phyloP scores from a whole-genome alignment of 2,797 vertebrate genomes.

The Zalophus californianus region DNA sequence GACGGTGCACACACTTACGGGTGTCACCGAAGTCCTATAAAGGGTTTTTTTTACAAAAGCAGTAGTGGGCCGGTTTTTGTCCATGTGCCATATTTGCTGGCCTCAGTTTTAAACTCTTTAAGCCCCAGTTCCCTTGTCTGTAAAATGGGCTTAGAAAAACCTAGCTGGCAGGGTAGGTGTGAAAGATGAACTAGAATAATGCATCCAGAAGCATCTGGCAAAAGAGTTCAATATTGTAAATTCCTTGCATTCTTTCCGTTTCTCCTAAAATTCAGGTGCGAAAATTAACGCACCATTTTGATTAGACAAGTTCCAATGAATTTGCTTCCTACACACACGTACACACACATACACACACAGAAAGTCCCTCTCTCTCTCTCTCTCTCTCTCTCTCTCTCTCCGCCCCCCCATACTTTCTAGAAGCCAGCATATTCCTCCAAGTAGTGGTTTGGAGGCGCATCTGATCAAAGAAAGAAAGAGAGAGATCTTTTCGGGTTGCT shows the following conservation, averaged over 20 bases:
- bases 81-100: not conserved
- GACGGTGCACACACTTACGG: not conserved
- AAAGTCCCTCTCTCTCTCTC: not conserved
- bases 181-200: not conserved
- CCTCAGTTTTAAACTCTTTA: not conserved
- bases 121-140: not conserved
- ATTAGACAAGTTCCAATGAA: not conserved
- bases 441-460: not conserved
- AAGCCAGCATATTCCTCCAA: not conserved
- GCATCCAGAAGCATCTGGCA: not conserved
- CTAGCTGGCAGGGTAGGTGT: not conserved
- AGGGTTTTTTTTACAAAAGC: not conserved
- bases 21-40: not conserved
- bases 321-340: not conserved
- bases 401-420: too few relatives aligned
- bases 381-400: not conserved
- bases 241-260: not conserved
- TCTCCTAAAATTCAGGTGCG: conserved; percentile 46
- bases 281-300: not conserved
- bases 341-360: not conserved
- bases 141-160: conserved; percentile 14
- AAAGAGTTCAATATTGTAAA: not conserved
- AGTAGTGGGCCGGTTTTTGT: not conserved
- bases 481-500: not conserved
- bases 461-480: not conserved